phyloP scores from a whole-genome alignment of 92 coral and sea anemone species.

The Parazoanthus atlanticus region DNA sequence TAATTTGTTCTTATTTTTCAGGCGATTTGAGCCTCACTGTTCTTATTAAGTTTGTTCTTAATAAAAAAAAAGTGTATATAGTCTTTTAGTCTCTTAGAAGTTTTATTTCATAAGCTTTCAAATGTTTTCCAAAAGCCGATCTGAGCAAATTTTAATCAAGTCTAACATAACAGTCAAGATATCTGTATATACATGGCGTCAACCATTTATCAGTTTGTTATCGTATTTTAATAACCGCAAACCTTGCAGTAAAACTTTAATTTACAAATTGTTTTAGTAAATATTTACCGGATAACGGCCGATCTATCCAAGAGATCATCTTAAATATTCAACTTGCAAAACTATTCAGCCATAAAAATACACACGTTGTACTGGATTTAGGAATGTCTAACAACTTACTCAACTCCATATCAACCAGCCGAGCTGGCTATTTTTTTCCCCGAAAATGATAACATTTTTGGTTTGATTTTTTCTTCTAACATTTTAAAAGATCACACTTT shows the following conservation, averaged over 20 bases:
- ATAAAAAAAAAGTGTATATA: too few relatives aligned
- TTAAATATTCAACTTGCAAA: constrained; percentile 7
- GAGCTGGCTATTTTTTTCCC: neutral
- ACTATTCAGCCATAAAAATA: neutral
- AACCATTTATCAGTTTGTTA: neutral
- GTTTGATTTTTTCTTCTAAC: too few relatives aligned
- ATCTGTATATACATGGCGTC: neutral
- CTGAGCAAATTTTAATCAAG: too few relatives aligned
- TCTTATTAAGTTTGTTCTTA: too few relatives aligned
- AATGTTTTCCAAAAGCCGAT: too few relatives aligned
- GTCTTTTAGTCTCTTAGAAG: too few relatives aligned
- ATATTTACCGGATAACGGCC: neutral
- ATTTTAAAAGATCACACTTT: too few relatives aligned
- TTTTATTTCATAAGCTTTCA: too few relatives aligned
- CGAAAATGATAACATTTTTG: too few relatives aligned
- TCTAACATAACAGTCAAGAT: too few relatives aligned
- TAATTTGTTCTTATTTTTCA: too few relatives aligned
- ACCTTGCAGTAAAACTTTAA: neutral
- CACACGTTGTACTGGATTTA: neutral
- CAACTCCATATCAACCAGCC: neutral
- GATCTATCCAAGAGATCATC: neutral
- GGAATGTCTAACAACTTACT: neutral
- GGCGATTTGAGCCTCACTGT: too few relatives aligned
- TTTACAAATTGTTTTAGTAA: neutral
- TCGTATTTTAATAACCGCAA: neutral